phyloP scores from a whole-genome alignment of 2,113 vertebrate genomes.

The Gila orcuttii region DNA sequence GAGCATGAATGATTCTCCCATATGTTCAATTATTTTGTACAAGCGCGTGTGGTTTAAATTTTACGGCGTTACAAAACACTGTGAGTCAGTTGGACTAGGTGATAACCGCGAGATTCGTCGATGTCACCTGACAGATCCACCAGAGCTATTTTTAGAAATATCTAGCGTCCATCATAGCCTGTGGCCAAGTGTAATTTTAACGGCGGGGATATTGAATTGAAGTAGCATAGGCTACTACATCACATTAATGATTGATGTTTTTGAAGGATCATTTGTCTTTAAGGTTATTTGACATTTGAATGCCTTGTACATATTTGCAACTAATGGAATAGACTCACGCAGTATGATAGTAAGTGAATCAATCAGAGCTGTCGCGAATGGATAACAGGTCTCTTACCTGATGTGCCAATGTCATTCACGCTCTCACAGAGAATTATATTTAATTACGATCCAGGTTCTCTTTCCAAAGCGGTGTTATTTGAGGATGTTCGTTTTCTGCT shows the following conservation, averaged over 20 bases:
- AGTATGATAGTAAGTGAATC: not conserved
- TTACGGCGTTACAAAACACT: not conserved
- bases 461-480: not conserved
- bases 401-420: not conserved
- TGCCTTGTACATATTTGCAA: not conserved
- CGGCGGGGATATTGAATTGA: not conserved
- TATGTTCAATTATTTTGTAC: not conserved
- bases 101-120: not conserved
- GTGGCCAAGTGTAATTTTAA: not conserved
- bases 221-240: not conserved
- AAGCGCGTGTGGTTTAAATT: not conserved
- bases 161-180: not conserved
- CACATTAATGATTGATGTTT: not conserved
- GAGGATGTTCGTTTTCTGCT: not conserved
- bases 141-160: not conserved
- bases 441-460: not conserved
- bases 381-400: constrained; percentile 39
- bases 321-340: not conserved
- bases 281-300: not conserved
- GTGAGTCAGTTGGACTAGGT: not conserved
- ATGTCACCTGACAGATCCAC: not conserved
- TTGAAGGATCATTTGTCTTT: not conserved
- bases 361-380: not conserved
- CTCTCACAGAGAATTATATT: not conserved
- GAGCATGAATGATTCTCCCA: not conserved